A percentile compares a stretch with the other conserved stretches of the same genome.
Evolutionary conservation across 2,888 invertebrate species (phyloP).

Genomic region (Neoascia interrupta): DNA sequence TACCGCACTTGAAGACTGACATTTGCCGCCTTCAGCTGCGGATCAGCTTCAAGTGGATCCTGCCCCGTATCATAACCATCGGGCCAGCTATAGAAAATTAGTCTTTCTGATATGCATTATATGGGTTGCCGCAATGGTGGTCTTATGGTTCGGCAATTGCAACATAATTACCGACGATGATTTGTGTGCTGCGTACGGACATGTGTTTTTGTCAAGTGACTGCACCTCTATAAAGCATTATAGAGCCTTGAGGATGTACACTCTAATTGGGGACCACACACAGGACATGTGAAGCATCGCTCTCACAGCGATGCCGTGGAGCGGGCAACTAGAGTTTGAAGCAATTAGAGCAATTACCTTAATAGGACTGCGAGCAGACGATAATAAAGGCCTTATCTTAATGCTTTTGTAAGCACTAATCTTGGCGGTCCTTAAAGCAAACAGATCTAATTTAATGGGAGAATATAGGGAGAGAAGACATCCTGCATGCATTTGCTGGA

Average conservation of each 20-base stretch:
- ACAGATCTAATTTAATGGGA: not conserved
- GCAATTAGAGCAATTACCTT: slow-evolving; percentile 24
- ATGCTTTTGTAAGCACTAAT: not conserved
- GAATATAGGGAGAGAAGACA: not conserved
- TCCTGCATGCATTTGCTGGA: not conserved
- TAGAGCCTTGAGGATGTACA: slow-evolving; percentile 26
- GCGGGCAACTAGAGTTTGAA: not conserved
- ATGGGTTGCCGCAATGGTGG: slow-evolving; percentile 56
- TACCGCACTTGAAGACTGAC: slow-evolving; percentile 35
- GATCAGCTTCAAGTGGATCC: slow-evolving; percentile 53
- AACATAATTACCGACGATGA: slow-evolving; percentile 52
- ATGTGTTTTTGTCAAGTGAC: slow-evolving; percentile 45
- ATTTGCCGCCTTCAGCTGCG: slow-evolving; percentile 60
- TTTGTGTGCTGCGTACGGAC: slow-evolving; percentile 46
- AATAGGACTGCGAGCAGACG: slow-evolving; percentile 19
- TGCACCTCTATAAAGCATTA: too few relatives aligned
- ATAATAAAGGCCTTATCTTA: slow-evolving; percentile 2
- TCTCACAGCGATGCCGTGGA: not conserved
- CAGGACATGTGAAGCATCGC: slow-evolving; percentile 1
- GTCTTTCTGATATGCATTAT: slow-evolving; percentile 58
- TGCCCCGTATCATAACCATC: too few relatives aligned
- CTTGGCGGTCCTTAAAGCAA: not conserved
- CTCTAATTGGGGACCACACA: slow-evolving; percentile 53
- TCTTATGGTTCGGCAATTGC: slow-evolving; percentile 51
- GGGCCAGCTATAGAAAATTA: slow-evolving; percentile 33